Base-by-base conservation (phyloP, 2,888 invertebrate species). In the Anticlea derivata region DNA sequence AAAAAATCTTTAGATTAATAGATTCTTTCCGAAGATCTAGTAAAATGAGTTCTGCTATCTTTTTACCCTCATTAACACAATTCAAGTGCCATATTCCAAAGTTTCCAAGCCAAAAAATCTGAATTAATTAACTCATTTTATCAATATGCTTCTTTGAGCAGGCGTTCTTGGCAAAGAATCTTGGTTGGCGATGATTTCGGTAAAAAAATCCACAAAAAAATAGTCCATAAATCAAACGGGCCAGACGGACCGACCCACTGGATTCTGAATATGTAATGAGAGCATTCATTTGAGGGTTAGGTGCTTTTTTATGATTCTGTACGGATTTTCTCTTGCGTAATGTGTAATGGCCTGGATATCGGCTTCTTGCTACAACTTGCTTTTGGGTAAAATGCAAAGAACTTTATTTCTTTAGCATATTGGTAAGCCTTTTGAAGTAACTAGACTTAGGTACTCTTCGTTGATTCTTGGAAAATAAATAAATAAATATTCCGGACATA, bases 61-160 rank as follows among this genome's bases (percentile, higher is more conserved):
- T 31, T 41, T 49, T 23, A 24, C 23, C 37, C 41, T 49, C 41
- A 43, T 49, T 43, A 49, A 23, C 30, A 49, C 30, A 37, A 22
- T 26, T 26, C 37, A 41, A 37, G 20, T 11, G 39, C 44, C 50
- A 50, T 50, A 50, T 43, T 39, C 41, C 7, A 12, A 54, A 51
- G 39, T 10, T 45, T 17, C 38, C 37, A 53, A 63, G 71, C 74
- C 71, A 73, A 70, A 66, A 66, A 62, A 66, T 48, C 39, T 37
- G 70, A 68, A 75, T 75, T 75, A 73, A 80, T 76, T 71, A 75
- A 70, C 66, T 68, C 61, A 52, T 63, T 73, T 68, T 77, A 83
- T 80, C 89, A 89, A 89, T 89, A 89, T 89, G 89, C 78, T 87
- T 63, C 68, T 59, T 65, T 72, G 77, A 78, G 75, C 70, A 76